phyloP scores from a whole-genome alignment of 2,888 invertebrate species.

The Tethea ocularis region DNA sequence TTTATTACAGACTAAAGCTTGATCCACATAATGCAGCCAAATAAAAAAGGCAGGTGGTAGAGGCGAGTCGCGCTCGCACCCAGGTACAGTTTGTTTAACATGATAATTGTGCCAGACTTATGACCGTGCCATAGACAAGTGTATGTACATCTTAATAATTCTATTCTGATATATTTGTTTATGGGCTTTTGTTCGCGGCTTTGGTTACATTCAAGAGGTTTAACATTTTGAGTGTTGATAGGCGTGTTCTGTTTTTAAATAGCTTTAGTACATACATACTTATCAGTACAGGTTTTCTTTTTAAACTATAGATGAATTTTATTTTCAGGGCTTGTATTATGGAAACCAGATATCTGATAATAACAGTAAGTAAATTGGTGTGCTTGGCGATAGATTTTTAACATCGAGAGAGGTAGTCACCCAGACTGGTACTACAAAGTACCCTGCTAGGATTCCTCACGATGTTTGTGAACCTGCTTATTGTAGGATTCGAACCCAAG shows the following conservation, averaged over 20 bases:
- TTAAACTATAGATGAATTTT: too few species aligned
- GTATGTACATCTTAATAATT: constrained; percentile 8
- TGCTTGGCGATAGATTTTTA: too few species aligned
- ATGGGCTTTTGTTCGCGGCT: neutral
- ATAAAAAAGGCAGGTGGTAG: constrained; percentile 31
- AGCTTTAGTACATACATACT: neutral
- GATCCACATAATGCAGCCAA: constrained; percentile 7
- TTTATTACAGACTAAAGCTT: neutral
- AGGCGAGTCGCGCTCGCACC: constrained; percentile 20
- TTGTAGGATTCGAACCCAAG: too few species aligned
- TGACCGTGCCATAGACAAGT: constrained; percentile 22
- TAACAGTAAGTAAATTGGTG: too few species aligned
- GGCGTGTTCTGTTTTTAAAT: neutral
- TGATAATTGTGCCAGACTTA: constrained; percentile 55
- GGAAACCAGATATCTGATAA: too few species aligned
- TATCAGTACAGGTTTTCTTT: too few species aligned
- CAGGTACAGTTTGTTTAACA: constrained; percentile 57
- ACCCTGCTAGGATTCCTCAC: too few species aligned
- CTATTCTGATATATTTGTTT: constrained; percentile 5
- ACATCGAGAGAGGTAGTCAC: too few species aligned
- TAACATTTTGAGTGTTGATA: neutral
- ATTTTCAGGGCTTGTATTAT: too few species aligned
- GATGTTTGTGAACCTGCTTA: too few species aligned
- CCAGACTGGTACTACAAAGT: too few species aligned
- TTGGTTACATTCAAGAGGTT: neutral